Evolutionary conservation across 2,797 vertebrate species (phyloP).

Genomic region (Bradypodion pumilum): DNA sequence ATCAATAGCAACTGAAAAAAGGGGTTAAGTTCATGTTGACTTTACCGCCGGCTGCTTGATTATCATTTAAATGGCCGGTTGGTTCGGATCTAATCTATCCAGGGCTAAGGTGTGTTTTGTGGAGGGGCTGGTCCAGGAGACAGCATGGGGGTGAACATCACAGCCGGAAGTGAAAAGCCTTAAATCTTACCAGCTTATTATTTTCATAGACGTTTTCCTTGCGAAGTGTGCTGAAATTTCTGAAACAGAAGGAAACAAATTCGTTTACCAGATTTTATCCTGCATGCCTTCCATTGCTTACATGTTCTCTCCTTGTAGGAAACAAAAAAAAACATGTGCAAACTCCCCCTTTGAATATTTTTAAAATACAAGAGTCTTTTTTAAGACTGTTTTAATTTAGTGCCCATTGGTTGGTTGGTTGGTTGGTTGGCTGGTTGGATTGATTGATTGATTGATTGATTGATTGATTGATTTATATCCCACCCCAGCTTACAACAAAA

Average conservation of each 20-base stretch:
- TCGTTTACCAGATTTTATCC: background rate
- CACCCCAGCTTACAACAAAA: too few species aligned
- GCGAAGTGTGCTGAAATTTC: conserved; percentile 88
- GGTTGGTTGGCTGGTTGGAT: too few species aligned
- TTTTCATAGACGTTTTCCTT: conserved; percentile 95
- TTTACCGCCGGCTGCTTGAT: background rate
- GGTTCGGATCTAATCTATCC: background rate
- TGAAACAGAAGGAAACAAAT: conserved; percentile 71
- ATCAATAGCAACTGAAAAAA: background rate
- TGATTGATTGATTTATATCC: too few species aligned
- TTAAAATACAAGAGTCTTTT: too few species aligned
- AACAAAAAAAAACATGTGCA: too few species aligned
- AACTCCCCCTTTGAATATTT: too few species aligned
- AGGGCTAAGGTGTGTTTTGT: background rate
- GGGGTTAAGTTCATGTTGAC: background rate
- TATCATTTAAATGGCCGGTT: background rate
- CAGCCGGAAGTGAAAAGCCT: background rate
- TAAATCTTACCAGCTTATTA: conserved; percentile 90
- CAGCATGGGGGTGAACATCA: rapidly evolving
- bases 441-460: too few species aligned
- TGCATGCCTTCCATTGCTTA: background rate
- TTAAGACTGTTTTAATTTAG: too few species aligned
- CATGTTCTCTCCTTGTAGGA: too few species aligned
- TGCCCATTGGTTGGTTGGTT: too few species aligned
- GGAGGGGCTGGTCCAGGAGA: background rate